Evolutionary conservation across 2,888 invertebrate genomes (phyloP).

Genomic region (Melinaea menophilus): DNA sequence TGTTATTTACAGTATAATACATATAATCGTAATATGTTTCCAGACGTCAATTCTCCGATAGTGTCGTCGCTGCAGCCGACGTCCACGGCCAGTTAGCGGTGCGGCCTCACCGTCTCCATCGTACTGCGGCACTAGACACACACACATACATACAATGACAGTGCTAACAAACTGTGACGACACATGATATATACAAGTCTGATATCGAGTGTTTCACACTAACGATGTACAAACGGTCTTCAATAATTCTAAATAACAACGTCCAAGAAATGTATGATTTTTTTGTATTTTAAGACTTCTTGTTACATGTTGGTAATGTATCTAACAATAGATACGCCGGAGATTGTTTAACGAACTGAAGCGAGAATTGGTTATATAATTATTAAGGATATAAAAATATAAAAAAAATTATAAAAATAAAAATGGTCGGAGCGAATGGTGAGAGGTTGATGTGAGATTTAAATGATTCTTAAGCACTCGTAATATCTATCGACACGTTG

Average conservation of each 20-base stretch:
- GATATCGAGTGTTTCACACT: background rate
- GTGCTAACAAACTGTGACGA: background rate
- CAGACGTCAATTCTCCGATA: constrained; percentile 71
- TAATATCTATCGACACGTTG: constrained; percentile 12
- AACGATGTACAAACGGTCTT: constrained; percentile 2
- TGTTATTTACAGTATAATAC: background rate
- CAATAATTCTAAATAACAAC: constrained; percentile 2
- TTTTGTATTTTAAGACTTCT: constrained; percentile 8
- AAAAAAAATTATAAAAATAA: constrained; percentile 36
- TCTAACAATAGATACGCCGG: background rate
- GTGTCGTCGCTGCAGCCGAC: constrained; percentile 66
- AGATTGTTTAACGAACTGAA: too few relatives aligned
- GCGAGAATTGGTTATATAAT: constrained; percentile 32
- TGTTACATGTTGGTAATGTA: background rate
- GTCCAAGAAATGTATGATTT: background rate
- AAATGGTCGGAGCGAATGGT: constrained; percentile 31
- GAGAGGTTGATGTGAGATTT: constrained; percentile 15
- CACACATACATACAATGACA: background rate
- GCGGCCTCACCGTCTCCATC: constrained; percentile 63
- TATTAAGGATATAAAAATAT: constrained; percentile 34
- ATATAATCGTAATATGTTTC: background rate
- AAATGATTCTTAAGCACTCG: constrained; percentile 11
- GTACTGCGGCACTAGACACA: constrained; percentile 50
- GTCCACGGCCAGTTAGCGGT: constrained; percentile 75
- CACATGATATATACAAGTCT: background rate